These are phyloP conservation scores for Actinopyga echinites DNA, from an alignment of 53 echinoderm and acorn worm genomes.

Conservation along the genomic window DNA sequence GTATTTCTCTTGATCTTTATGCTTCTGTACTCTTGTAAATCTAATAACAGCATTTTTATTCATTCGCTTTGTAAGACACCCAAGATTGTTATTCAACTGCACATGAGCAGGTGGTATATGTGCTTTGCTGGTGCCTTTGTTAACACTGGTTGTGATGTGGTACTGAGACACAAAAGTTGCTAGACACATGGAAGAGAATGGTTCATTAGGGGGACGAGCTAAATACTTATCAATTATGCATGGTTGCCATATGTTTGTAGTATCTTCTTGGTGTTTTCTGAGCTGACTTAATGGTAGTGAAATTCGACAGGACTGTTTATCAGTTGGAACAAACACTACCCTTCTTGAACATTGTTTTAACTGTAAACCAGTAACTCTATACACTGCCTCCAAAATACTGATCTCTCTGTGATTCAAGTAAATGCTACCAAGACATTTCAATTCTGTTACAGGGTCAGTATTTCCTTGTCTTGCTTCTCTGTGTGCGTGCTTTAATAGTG, in stretches of 20 bases:
- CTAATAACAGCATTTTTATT: too few relatives aligned
- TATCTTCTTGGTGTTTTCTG: constrained; percentile 40
- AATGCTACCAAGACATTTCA: constrained; percentile 29
- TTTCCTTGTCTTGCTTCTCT: constrained; percentile 35
- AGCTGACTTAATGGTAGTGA: constrained; percentile 30
- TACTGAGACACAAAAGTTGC: too few relatives aligned
- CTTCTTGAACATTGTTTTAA: constrained; percentile 27
- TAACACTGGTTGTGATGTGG: too few relatives aligned
- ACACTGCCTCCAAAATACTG: constrained; percentile 50
- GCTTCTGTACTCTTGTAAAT: too few relatives aligned
- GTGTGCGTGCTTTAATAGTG: constrained; percentile 24
- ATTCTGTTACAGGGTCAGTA: constrained; percentile 31
- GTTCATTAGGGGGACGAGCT: constrained; percentile 4
- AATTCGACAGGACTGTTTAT: constrained; percentile 32
- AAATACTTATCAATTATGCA: constrained; percentile 23
- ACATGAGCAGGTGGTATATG: not conserved
- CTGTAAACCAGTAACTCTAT: constrained; percentile 33
- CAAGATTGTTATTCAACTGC: too few relatives aligned
- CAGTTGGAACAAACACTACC: constrained; percentile 44
- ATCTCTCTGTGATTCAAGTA: constrained; percentile 52
- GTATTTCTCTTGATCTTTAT: too few relatives aligned
- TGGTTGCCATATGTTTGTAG: constrained; percentile 27
- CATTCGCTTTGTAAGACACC: too few relatives aligned
- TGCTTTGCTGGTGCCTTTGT: not conserved
- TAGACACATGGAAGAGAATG: too few relatives aligned